Conservation (phyloP, 2,797 vertebrate genomes). For the Thunnus albacares region DNA sequence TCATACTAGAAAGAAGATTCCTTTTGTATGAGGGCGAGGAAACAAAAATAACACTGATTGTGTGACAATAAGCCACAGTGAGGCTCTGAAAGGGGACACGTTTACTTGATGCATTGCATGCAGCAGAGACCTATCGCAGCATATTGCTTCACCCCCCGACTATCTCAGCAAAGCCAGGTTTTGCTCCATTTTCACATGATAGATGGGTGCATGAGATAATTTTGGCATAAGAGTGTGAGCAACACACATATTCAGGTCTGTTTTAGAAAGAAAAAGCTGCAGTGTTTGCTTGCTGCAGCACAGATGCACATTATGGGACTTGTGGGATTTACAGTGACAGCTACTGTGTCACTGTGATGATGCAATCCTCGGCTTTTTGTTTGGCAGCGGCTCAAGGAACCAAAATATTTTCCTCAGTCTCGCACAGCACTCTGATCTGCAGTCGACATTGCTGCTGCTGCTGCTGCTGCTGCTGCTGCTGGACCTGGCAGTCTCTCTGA, state of each 20-base stretch:
- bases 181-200: constrained; percentile 1
- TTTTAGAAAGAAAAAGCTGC: constrained; percentile 13
- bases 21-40: not conserved
- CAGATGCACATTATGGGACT: constrained; percentile 27
- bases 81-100: constrained; percentile 7
- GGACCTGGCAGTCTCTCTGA: constrained; percentile 19
- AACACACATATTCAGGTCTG: not conserved
- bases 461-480: not conserved
- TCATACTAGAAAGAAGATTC: constrained; percentile 54
- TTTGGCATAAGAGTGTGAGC: not conserved
- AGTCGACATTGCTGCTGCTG: not conserved
- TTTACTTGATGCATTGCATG: constrained; percentile 18
- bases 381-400: constrained; percentile 46
- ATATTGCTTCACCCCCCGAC: constrained; percentile 6
- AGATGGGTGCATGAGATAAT: constrained; percentile 1
- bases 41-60: constrained; percentile 23
- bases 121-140: constrained; percentile 36
- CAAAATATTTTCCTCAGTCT: constrained; percentile 38
- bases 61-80: not conserved
- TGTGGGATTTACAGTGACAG: constrained; percentile 45
- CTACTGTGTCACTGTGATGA: constrained; percentile 50
- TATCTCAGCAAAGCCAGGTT: constrained; percentile 18
- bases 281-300: constrained; percentile 39
- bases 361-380: constrained; percentile 42
- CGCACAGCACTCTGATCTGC: constrained; percentile 15